A percentile compares a stretch with the other conserved stretches of the same genome.
Conservation (phyloP, 2,113 vertebrate genomes). For the Otocyon megalotis region DNA sequence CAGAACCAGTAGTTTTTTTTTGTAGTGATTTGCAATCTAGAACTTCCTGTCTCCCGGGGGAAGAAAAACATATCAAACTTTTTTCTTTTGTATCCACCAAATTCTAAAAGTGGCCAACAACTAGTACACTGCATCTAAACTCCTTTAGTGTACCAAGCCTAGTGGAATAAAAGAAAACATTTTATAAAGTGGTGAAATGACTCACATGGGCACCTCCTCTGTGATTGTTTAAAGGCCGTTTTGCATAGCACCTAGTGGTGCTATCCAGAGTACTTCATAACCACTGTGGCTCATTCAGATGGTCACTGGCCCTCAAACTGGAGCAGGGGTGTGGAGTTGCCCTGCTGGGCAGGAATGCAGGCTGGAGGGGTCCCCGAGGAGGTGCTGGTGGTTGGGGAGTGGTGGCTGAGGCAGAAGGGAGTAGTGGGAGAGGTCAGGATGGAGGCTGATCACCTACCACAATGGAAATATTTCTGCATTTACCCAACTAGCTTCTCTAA, state of each 20-base stretch:
- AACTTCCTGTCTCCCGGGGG: not conserved
- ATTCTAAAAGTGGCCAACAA: constrained; percentile 37
- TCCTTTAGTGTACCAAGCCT: not conserved
- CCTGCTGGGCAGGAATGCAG: not conserved
- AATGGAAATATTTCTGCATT: not conserved
- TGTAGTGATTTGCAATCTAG: not conserved
- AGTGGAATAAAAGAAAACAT: constrained; percentile 12
- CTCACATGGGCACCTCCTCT: not conserved
- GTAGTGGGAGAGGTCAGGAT: not conserved
- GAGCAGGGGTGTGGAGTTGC: not conserved
- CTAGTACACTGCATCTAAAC: not conserved
- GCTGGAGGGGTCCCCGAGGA: not conserved
- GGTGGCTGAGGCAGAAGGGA: not conserved
- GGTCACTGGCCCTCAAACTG: not conserved
- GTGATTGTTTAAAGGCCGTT: constrained; percentile 32
- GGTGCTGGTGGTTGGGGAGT: not conserved
- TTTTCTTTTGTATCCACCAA: not conserved
- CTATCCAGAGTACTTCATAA: not conserved
- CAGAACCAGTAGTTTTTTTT: constrained; percentile 24
- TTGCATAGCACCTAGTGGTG: not conserved
- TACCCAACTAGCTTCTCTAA: not conserved
- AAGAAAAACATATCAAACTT: not conserved
- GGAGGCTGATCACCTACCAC: not conserved
- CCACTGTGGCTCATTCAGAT: not conserved
- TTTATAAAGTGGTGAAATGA: constrained; percentile 33